These are phyloP conservation scores for Oreochromis tanganicae DNA, from an alignment of 2,113 vertebrate genomes.

Conservation along the genomic window DNA sequence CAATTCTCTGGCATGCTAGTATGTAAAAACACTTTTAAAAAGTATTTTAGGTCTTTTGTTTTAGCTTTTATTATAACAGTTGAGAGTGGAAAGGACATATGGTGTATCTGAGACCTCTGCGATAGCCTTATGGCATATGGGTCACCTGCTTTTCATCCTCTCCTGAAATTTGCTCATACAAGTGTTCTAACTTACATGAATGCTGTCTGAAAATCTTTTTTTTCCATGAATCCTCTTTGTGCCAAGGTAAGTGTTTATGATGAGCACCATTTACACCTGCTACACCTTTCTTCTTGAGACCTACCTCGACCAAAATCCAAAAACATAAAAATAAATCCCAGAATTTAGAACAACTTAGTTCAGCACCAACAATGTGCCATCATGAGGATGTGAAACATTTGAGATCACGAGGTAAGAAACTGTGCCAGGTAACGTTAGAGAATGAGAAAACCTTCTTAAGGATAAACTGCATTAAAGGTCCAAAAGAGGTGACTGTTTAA, in stretches of 20 bases:
- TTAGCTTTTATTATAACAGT: neutral
- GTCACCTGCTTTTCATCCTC: neutral
- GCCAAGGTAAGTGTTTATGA: neutral
- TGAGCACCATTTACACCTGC: neutral
- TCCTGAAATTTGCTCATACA: neutral
- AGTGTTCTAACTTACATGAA: neutral
- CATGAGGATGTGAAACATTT: neutral
- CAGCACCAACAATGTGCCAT: neutral
- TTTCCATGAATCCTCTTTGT: neutral
- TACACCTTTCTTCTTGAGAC: neutral
- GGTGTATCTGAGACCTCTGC: neutral
- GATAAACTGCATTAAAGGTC: neutral
- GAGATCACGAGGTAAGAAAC: neutral
- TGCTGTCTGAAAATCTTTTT: neutral
- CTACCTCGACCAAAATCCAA: neutral
- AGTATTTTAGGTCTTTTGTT: neutral
- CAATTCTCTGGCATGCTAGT: neutral
- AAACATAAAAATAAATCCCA: neutral
- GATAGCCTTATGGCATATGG: neutral
- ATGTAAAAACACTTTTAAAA: neutral
- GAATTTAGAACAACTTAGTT: neutral
- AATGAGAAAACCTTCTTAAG: neutral
- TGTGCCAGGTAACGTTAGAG: neutral
- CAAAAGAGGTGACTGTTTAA: neutral
- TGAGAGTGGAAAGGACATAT: neutral